Percentiles rank a stretch among this genome's conserved stretches.
Evolutionary conservation across 2,888 invertebrate genomes (phyloP).

Genomic region (Acrocyrtus sp.): DNA sequence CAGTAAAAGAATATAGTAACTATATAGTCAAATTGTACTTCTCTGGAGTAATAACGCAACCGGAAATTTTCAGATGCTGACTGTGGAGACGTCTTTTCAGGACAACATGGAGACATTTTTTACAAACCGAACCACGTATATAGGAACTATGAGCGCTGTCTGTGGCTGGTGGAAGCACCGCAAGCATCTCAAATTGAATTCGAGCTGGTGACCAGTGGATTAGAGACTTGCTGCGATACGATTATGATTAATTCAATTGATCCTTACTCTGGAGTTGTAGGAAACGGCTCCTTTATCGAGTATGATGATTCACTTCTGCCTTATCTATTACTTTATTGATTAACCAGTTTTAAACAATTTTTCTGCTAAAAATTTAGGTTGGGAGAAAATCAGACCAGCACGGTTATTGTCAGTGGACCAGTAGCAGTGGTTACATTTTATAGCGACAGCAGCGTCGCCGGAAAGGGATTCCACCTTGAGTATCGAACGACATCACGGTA

Average conservation of each 20-base stretch:
- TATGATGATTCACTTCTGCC: too few species aligned
- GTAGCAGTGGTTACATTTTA: conserved; percentile 26
- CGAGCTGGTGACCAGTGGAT: conserved; percentile 6
- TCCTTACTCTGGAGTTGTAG: not conserved
- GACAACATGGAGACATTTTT: conserved; percentile 18
- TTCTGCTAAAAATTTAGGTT: too few species aligned
- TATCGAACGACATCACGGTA: not conserved
- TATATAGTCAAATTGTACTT: too few species aligned
- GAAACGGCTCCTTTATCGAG: not conserved
- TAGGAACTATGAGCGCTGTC: conserved; percentile 25
- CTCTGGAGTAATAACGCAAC: too few species aligned
- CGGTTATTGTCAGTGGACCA: conserved; percentile 13
- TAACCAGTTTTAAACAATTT: too few species aligned
- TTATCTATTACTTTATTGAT: too few species aligned
- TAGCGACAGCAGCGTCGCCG: conserved; percentile 23
- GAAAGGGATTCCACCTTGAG: conserved; percentile 20
- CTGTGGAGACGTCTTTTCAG: conserved; percentile 31
- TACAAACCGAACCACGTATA: conserved; percentile 27
- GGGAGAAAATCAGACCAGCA: not conserved
- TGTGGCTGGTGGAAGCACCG: conserved; percentile 30
- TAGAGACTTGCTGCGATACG: conserved; percentile 38
- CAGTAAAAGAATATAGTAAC: too few species aligned
- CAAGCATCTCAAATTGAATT: conserved; percentile 20
- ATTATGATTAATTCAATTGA: conserved; percentile 10
- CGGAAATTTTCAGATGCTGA: too few species aligned